These are phyloP conservation scores for Semnornis frantzii DNA, from an alignment of 2,113 vertebrate genomes.

Conservation along the genomic window DNA sequence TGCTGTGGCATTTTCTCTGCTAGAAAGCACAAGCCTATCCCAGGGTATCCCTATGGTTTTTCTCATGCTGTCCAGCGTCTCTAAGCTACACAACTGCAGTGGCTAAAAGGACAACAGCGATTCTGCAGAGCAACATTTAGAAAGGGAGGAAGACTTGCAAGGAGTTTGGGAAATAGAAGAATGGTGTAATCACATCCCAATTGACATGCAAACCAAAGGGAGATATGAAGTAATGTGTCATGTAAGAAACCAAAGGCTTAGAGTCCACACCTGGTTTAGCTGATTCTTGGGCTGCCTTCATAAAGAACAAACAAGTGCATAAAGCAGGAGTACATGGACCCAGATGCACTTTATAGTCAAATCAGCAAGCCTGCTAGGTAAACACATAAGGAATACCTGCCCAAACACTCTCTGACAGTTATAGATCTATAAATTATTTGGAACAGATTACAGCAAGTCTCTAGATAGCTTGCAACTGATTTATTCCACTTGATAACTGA, in stretches of 20 bases:
- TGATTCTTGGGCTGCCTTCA: background rate
- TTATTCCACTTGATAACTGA: background rate
- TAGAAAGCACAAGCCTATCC: background rate
- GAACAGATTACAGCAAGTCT: background rate
- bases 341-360: background rate
- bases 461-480: background rate
- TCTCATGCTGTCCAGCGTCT: background rate
- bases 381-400: background rate
- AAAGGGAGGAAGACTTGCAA: background rate
- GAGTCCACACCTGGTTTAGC: background rate
- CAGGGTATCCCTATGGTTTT: background rate
- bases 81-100: background rate
- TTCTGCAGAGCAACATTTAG: background rate
- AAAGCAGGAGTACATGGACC: background rate
- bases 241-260: background rate
- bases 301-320: background rate
- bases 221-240: background rate
- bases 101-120: background rate
- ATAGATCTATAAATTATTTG: background rate
- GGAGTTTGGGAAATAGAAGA: background rate
- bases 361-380: background rate
- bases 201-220: background rate
- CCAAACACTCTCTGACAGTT: background rate
- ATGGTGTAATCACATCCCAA: background rate
- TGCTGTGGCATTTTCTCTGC: background rate